These are phyloP conservation scores for Heliothis peltigera DNA, from an alignment of 2,888 invertebrate genomes.

Conservation along the genomic window DNA sequence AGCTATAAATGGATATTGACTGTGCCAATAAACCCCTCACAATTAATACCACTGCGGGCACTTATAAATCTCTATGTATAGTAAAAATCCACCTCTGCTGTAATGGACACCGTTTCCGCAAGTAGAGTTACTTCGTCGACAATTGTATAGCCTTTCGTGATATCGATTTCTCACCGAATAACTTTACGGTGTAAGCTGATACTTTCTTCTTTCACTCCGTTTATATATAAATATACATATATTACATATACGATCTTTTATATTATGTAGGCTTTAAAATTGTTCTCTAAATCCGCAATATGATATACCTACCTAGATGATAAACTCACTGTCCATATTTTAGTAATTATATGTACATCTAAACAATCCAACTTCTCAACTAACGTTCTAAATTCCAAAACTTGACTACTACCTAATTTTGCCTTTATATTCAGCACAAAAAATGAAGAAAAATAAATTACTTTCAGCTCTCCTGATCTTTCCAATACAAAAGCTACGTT, in stretches of 20 bases:
- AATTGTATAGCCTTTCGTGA: slow-evolving; percentile 11
- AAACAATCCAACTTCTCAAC: too few relatives aligned
- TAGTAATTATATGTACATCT: too few relatives aligned
- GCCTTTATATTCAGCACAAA: background rate
- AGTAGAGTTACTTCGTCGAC: slow-evolving; percentile 29
- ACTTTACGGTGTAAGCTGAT: slow-evolving; percentile 6
- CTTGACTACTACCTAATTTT: background rate
- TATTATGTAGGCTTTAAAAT: too few relatives aligned
- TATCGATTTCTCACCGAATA: slow-evolving; percentile 30
- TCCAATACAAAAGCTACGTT: slow-evolving; percentile 23
- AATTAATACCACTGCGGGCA: slow-evolving; percentile 76
- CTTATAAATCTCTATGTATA: slow-evolving; percentile 62
- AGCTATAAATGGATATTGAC: slow-evolving; percentile 85
- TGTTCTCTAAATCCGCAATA: too few relatives aligned
- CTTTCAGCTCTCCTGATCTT: slow-evolving; percentile 3
- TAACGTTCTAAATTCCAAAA: too few relatives aligned
- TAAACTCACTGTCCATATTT: too few relatives aligned
- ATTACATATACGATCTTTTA: too few relatives aligned
- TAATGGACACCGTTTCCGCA: slow-evolving; percentile 53
- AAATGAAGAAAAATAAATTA: background rate
- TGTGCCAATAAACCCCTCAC: slow-evolving; percentile 80
- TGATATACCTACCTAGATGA: too few relatives aligned
- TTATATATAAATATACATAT: too few relatives aligned
- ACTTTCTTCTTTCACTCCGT: background rate
- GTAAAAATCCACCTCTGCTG: slow-evolving; percentile 41